phyloP scores from a whole-genome alignment of 2,113 vertebrate genomes.

The Ascaphus truei region DNA sequence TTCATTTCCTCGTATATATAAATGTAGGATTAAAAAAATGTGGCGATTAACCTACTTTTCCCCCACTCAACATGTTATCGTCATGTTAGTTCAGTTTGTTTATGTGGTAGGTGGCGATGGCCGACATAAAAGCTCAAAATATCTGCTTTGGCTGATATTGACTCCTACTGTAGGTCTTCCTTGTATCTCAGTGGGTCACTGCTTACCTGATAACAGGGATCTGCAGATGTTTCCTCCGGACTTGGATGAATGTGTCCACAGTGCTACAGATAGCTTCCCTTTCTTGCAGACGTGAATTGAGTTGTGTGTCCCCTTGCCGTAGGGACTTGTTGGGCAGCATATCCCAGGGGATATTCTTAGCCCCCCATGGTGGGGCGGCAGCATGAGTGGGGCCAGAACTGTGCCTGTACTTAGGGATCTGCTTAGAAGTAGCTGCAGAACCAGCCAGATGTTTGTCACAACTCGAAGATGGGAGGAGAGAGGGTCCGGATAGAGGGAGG shows the following conservation, averaged over 20 bases:
- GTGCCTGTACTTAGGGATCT: not conserved
- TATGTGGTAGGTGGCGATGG: too few relatives aligned
- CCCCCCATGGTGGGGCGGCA: not conserved
- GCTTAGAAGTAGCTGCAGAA: not conserved
- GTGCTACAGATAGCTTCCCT: not conserved
- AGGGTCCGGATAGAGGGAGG: not conserved
- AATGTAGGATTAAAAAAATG: too few relatives aligned
- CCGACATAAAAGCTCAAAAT: too few relatives aligned
- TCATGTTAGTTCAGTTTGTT: too few relatives aligned
- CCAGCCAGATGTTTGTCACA: conserved; percentile 3
- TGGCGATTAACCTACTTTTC: too few relatives aligned
- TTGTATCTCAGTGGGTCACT: not conserved
- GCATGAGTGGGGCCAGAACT: not conserved
- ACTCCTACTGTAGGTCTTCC: not conserved
- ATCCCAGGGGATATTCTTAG: not conserved
- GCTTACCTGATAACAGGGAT: conserved; percentile 24
- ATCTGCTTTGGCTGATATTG: too few relatives aligned
- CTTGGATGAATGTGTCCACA: not conserved
- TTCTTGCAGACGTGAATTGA: not conserved
- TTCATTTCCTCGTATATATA: too few relatives aligned
- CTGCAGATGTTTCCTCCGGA: conserved; percentile 16
- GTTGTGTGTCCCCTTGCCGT: not conserved
- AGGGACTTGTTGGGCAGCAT: conserved; percentile 4
- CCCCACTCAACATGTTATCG: too few relatives aligned
- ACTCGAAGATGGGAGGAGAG: not conserved